Conservation (phyloP, 2,797 vertebrate species). For the Neopelma chrysocephalum region DNA sequence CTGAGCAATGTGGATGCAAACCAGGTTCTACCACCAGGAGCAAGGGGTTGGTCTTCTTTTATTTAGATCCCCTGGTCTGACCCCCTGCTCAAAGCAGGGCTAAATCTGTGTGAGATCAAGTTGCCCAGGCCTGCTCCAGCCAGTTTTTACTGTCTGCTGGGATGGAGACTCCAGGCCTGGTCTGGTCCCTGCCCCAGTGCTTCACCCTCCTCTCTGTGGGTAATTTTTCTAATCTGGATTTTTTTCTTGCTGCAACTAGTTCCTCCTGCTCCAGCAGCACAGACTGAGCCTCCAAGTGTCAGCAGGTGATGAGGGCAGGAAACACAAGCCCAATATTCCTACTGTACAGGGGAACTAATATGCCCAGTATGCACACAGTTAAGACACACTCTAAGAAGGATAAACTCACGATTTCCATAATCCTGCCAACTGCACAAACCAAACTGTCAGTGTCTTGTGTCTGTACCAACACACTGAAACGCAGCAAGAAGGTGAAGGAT, state of each 20-base stretch:
- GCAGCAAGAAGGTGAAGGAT: neutral
- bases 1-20: neutral
- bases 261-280: neutral
- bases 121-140: neutral
- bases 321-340: neutral
- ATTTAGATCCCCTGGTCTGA: neutral
- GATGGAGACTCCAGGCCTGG: neutral
- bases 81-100: neutral
- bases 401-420: neutral
- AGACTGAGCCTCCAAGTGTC: neutral
- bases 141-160: neutral
- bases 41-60: neutral
- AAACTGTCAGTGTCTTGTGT: neutral
- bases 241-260: neutral
- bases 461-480: rapidly evolving
- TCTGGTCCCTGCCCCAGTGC: neutral
- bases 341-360: neutral
- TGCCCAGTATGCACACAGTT: rapidly evolving
- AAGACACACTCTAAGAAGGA: neutral
- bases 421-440: neutral
- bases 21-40: neutral
- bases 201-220: neutral
- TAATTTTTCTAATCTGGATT: neutral
- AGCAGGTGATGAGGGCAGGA: neutral
- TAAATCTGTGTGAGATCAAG: neutral